Evolutionary conservation across 2,797 vertebrate species (phyloP).

Genomic region (Phataginus tetradactyla): DNA sequence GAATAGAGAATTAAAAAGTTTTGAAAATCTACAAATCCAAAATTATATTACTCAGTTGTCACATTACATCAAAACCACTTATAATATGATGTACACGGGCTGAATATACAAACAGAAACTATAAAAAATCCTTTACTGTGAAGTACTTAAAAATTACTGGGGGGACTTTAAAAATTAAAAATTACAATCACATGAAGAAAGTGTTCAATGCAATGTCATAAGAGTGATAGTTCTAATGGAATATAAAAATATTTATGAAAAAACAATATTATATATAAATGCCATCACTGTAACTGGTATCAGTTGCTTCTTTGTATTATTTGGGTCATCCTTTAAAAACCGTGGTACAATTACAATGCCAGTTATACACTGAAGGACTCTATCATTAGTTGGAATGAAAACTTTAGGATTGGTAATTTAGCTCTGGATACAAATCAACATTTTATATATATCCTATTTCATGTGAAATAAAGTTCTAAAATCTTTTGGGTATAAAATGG

Average conservation of each 20-base stretch:
- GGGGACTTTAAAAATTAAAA: neutral
- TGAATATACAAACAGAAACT: neutral
- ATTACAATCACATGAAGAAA: neutral
- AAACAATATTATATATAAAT: neutral
- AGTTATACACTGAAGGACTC: neutral
- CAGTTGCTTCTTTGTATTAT: neutral
- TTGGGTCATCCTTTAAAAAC: neutral
- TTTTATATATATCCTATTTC: neutral
- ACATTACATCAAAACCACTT: neutral
- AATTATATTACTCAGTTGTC: neutral
- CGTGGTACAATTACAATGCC: neutral
- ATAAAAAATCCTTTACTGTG: neutral
- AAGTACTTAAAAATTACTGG: neutral
- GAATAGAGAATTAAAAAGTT: neutral
- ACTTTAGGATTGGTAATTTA: neutral
- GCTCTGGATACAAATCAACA: neutral
- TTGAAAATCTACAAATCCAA: neutral
- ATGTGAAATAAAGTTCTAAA: neutral
- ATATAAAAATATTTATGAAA: neutral
- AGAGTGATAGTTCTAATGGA: neutral
- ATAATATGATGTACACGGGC: neutral
- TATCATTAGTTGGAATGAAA: neutral
- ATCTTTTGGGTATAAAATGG: neutral
- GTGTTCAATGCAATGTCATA: neutral
- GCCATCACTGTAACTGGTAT: neutral